phyloP scores from a whole-genome alignment of 30 jellyfish, hydroid and myxozoan species.

The Pseudorhiza aurosa region DNA sequence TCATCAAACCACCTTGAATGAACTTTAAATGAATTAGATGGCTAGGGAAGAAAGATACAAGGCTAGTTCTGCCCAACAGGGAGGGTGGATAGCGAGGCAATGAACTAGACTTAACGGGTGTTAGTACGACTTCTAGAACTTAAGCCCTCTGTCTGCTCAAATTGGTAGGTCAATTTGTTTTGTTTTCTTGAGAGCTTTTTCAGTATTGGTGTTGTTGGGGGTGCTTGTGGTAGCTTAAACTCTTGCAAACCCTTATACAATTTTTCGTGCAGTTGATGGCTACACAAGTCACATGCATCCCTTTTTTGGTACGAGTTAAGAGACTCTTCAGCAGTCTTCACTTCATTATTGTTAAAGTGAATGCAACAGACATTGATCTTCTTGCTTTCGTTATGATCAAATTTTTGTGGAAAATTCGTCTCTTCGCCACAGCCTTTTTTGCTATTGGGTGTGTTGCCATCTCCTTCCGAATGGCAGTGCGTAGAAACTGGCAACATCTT shows the following conservation, averaged over 20 bases:
- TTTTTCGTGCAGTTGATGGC: not conserved
- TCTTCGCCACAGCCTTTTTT: too few relatives aligned
- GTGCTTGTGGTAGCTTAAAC: constrained; percentile 28
- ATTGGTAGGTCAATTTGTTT: not conserved
- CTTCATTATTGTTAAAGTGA: not conserved
- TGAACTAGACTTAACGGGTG: not conserved
- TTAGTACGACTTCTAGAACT: not conserved
- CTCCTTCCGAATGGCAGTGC: too few relatives aligned
- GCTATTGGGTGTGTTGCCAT: too few relatives aligned
- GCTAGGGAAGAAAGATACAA: too few relatives aligned
- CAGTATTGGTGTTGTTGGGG: constrained; percentile 43
- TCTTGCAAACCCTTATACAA: not conserved
- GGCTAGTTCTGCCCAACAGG: too few relatives aligned
- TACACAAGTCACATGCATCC: not conserved
- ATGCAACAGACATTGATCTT: constrained; percentile 6
- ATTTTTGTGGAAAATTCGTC: too few relatives aligned
- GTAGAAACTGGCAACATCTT: not conserved
- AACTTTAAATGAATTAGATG: too few relatives aligned
- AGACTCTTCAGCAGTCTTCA: not conserved
- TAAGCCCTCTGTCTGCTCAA: not conserved
- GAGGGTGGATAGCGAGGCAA: too few relatives aligned
- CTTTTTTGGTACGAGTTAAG: not conserved
- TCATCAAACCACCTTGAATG: too few relatives aligned
- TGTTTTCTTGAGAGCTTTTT: not conserved
- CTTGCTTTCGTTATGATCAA: not conserved